These are phyloP conservation scores for Spatula versicolor DNA, from an alignment of 2,797 vertebrate species.

Conservation along the genomic window DNA sequence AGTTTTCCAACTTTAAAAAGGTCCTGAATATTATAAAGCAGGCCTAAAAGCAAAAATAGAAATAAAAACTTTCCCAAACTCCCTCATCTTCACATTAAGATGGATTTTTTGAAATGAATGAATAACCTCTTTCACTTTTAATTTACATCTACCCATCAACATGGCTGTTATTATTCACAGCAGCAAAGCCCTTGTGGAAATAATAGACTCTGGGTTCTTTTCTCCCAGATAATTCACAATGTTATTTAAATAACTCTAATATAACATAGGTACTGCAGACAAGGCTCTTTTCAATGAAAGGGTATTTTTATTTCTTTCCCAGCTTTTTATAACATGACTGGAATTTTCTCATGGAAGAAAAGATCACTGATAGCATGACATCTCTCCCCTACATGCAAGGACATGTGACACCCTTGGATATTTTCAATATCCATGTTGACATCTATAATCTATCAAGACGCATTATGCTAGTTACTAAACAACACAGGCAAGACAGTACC, in stretches of 20 bases:
- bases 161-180: constrained; percentile 49
- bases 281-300: constrained; percentile 21
- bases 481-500: background rate
- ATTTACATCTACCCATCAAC: constrained; percentile 51
- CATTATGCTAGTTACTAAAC: background rate
- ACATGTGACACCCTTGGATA: background rate
- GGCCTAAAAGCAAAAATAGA: constrained; percentile 10
- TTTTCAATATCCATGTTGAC: constrained; percentile 30
- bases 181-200: constrained; percentile 28
- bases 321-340: background rate
- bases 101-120: constrained; percentile 38
- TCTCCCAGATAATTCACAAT: constrained; percentile 10
- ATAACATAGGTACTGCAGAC: background rate
- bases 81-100: background rate
- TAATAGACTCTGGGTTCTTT: background rate
- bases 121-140: constrained; percentile 58
- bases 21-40: background rate
- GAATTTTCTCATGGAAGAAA: constrained; percentile 18
- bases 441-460: constrained; percentile 37
- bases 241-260: constrained; percentile 30
- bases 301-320: constrained; percentile 40
- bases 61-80: background rate
- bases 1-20: background rate
- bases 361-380: constrained; percentile 6
- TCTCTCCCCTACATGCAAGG: background rate